Evolutionary conservation across 92 coral and sea anemone genomes (phyloP).

Genomic region (Muricea muricata): DNA sequence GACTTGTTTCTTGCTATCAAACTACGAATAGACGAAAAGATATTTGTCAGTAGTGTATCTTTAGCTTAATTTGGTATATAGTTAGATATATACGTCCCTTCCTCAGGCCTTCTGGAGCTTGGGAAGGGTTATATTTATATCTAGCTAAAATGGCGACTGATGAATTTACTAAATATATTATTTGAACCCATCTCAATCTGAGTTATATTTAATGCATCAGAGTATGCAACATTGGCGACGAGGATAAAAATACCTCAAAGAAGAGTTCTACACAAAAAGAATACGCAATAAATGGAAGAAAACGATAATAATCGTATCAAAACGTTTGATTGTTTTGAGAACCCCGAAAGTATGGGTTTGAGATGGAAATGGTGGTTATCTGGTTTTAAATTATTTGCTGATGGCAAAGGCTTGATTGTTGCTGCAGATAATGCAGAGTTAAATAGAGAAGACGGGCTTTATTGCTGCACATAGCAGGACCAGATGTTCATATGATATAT

Average conservation of each 20-base stretch:
- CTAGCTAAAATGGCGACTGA: no score
- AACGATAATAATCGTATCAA: neutral
- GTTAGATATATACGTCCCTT: no score
- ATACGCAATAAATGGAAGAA: slow-evolving; percentile 4
- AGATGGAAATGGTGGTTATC: slow-evolving; percentile 55
- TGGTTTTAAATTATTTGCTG: slow-evolving; percentile 50
- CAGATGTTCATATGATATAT: slow-evolving; percentile 52
- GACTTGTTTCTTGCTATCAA: no score
- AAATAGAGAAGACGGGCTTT: slow-evolving; percentile 51
- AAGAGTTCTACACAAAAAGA: neutral
- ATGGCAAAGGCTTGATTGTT: slow-evolving; percentile 55
- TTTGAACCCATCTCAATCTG: no score
- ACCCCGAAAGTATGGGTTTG: slow-evolving; percentile 33
- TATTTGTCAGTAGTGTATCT: no score
- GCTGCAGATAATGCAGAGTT: slow-evolving; percentile 11
- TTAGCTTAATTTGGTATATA: no score
- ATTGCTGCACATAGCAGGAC: slow-evolving; percentile 48
- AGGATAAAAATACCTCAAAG: neutral
- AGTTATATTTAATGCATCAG: no score
- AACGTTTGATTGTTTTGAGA: slow-evolving; percentile 28
- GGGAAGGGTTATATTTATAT: no score
- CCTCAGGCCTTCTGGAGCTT: no score
- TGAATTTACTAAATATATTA: no score
- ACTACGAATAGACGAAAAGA: no score
- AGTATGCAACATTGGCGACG: slow-evolving; percentile 43